Conservation (phyloP, 2,113 vertebrate genomes). For the Cairina moschata region DNA sequence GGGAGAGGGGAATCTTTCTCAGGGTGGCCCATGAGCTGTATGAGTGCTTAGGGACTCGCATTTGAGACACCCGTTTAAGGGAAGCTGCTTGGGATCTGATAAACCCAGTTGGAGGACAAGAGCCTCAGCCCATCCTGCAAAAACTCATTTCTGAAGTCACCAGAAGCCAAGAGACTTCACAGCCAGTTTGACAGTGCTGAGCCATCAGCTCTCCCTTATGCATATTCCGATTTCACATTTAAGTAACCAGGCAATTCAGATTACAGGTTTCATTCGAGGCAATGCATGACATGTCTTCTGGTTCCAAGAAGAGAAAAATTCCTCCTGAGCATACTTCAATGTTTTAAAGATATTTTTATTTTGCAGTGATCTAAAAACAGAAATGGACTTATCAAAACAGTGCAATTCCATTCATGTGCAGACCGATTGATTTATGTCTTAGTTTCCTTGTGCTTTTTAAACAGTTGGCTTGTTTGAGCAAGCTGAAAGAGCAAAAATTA, state of each 20-base stretch:
- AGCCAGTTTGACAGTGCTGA: background rate
- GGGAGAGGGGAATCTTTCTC: background rate
- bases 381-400: slow-evolving; percentile 28
- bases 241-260: slow-evolving; percentile 12
- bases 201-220: background rate
- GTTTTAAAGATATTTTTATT: slow-evolving; percentile 20
- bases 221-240: background rate
- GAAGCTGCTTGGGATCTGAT: background rate
- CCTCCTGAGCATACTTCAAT: background rate
- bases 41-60: background rate
- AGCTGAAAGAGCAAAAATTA: slow-evolving; percentile 57
- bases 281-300: background rate
- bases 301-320: background rate
- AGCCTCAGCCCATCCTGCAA: background rate
- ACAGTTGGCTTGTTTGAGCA: slow-evolving; percentile 53
- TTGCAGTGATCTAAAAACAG: slow-evolving; percentile 43
- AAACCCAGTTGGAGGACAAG: accelerated
- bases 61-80: background rate
- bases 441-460: background rate
- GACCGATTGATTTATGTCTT: background rate
- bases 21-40: background rate
- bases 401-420: slow-evolving; percentile 25
- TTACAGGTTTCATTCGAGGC: background rate
- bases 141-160: background rate
- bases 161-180: slow-evolving; percentile 5